These are phyloP conservation scores for Centropus bengalensis DNA, from an alignment of 2,113 vertebrate species.

Conservation along the genomic window DNA sequence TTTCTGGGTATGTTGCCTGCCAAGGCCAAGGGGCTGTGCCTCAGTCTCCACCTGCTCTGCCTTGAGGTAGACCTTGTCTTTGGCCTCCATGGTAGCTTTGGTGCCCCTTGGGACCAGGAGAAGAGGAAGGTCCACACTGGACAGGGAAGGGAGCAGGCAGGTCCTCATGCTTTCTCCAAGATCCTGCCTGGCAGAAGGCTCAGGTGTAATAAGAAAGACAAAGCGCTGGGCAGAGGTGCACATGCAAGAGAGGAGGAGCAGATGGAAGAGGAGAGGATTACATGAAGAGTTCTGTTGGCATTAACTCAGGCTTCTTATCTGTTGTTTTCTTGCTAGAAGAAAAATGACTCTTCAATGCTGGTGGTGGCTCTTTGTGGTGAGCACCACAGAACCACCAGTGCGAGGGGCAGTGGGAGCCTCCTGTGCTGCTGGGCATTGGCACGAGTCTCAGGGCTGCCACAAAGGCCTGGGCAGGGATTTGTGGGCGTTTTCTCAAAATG, in stretches of 20 bases:
- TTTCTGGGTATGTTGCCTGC: neutral
- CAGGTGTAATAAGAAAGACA: fast-evolving
- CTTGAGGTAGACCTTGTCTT: neutral
- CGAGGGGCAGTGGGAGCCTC: fast-evolving
- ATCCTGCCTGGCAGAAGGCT: neutral
- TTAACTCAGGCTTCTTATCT: neutral
- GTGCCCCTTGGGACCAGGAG: neutral
- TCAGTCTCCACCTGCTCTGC: neutral
- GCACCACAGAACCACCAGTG: neutral
- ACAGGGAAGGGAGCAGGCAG: fast-evolving
- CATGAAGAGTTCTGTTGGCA: neutral
- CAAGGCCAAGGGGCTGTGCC: neutral
- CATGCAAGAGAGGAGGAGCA: neutral
- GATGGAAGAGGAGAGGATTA: neutral
- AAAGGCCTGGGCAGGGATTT: neutral
- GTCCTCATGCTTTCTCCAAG: fast-evolving
- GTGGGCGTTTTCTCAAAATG: neutral
- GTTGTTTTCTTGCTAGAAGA: neutral
- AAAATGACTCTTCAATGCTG: neutral
- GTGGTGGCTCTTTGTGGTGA: neutral
- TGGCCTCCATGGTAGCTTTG: fast-evolving
- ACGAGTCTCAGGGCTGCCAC: neutral
- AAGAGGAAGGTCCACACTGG: neutral
- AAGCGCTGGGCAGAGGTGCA: neutral
- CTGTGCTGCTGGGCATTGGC: neutral